Evolutionary conservation across 2,797 vertebrate genomes (phyloP), one percentile per base, ranked within the genome.

Genomic region (Tangara arthus): DNA sequence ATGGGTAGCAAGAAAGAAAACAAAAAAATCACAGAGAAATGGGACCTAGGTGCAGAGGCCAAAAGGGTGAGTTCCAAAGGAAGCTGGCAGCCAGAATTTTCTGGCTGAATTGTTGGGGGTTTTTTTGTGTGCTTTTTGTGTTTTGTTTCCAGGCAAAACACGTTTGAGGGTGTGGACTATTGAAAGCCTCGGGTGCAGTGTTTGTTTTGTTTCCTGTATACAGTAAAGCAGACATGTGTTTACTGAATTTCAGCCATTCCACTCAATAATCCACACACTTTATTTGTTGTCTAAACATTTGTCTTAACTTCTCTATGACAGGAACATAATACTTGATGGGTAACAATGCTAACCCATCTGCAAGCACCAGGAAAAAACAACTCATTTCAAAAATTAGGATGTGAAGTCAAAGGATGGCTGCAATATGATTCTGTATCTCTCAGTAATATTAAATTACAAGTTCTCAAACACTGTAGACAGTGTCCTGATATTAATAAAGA

Each of bases 21-120:
- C 6, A 68, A 50, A 41, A n/a, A 0, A 11, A 3, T 3, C 0
- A 3, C n/a, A 52, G 26, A 61, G 12, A 69, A 85, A 57, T 22
- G 4, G 3, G 13, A 53, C 24, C 16, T 11, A 60, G 19, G 8
- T n/a, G 10, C 8, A 82, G 53, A 78, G 34, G 23, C 8, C 41
- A 87, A 70, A 49, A 68, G 9, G 16, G 19, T 27, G 47, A 32
- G 4, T 27, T 73, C 47, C 18, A 22, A 77, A 57, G 12, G 35
- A 20, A 73, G 14, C 7, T 19, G 8, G 16, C 8, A 78, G 16
- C 2, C 44, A 68, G 52, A 78, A 57, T n/a, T 21, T 82, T 37
- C 15, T 37, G 7, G 24, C 4, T 52, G 53, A 60, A 44, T 44
- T 89, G 4, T 9, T 73, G n/a, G n/a, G n/a, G 11, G 1, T 18